Base-by-base conservation (phyloP, 2,113 vertebrate genomes). In the Tetrao urogallus region DNA sequence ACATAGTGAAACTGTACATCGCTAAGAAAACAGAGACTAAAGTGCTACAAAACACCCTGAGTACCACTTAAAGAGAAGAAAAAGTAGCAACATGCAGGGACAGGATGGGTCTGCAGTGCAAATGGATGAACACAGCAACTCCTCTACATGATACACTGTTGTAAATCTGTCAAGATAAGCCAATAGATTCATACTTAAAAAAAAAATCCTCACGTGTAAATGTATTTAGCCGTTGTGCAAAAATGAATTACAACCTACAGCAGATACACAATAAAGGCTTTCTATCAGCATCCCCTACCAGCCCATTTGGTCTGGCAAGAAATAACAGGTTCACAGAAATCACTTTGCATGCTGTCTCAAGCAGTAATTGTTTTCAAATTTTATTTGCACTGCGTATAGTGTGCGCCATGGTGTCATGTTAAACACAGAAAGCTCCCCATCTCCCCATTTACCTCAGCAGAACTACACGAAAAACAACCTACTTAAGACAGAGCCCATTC, bases 121-220 rank as follows among this genome's bases (percentile, higher is more conserved):
- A 96, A 96, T 78, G 93, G 91, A 96, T 94, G 88, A 96, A 95
- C 74, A 76, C 64, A 94, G 73, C 86, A 96, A 95, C 86, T 97
- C 82, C 77, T 94, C 88, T 81, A 94, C 63, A 72, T 58, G 89
- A 95, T 79, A 86, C 40, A 63, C 8, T 8, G 2, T 57, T 3
- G 1, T 96, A 97, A 97, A 96, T 96, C 92, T 91, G 91, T 93
- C 95, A 96, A 94, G 93, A 86, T 91, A 97, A 94, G 60, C 86
- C 66, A 88, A 93, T 57, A 91, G 88, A 90, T 89, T 86, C 88
- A 54, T 86, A 70, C 54, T 69, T 79, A 36, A 34, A 2, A 82
- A 82, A 85, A 82, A 93, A 54, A 58, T 27, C 81, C 70, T 94
- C 74, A 91, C 61, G 93, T 60, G 60, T 58, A 94, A 96, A 93